These are phyloP conservation scores for Erethizon dorsatum DNA, from an alignment of 2,797 vertebrate species.

Conservation along the genomic window DNA sequence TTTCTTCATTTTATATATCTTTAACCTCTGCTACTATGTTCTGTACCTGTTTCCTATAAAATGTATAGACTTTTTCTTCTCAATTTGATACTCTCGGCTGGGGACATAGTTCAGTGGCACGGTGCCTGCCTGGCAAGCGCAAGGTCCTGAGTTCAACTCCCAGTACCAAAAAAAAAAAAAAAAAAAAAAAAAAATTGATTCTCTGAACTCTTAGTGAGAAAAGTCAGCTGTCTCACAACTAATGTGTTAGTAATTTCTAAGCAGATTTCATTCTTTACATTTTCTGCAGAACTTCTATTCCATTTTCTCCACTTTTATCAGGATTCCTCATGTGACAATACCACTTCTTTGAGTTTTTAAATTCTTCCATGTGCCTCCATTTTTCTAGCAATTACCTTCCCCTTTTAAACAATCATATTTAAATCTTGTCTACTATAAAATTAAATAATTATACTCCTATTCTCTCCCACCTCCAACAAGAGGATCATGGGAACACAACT, in stretches of 20 bases:
- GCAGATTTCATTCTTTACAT: background rate
- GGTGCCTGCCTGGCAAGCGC: too few species aligned
- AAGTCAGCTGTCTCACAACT: background rate
- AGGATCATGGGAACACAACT: background rate
- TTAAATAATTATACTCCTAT: constrained; percentile 6
- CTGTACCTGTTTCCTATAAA: background rate
- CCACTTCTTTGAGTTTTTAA: background rate
- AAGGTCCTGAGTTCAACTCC: background rate
- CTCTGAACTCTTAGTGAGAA: background rate
- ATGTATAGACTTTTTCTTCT: background rate
- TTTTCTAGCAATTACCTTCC: background rate
- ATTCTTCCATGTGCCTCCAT: background rate
- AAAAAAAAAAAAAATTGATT: too few species aligned
- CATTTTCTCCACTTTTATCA: background rate
- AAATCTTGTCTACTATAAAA: constrained; percentile 12
- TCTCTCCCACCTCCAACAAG: background rate
- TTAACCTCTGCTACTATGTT: background rate
- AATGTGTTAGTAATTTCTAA: background rate
- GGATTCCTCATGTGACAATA: background rate
- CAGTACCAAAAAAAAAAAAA: too few species aligned
- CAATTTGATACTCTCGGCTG: background rate
- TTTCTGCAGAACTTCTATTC: background rate
- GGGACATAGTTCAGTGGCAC: too few species aligned
- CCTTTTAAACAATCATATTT: constrained; percentile 30
- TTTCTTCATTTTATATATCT: background rate